phyloP scores from a whole-genome alignment of 2,888 invertebrate genomes.

The Metopia argyrocephala region DNA sequence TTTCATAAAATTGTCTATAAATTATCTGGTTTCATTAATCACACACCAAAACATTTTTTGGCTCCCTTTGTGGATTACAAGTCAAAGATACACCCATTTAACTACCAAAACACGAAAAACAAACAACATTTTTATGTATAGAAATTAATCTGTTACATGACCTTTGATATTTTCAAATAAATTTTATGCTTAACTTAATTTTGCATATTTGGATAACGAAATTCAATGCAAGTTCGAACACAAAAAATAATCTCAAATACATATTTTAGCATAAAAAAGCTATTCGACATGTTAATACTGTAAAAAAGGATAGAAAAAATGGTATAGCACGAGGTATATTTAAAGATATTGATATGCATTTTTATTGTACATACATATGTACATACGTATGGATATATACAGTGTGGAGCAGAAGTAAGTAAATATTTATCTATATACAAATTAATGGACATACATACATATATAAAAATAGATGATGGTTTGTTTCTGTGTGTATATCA shows the following conservation, averaged over 20 bases:
- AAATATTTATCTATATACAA: no score
- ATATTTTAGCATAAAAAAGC: background rate
- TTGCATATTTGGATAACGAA: background rate
- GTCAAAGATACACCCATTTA: constrained; percentile 41
- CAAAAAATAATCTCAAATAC: background rate
- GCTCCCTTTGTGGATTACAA: background rate
- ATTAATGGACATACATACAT: no score
- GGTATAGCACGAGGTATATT: no score
- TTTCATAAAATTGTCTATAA: background rate
- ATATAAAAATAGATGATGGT: no score
- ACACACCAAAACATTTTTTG: background rate
- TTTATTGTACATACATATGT: no score
- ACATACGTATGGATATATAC: no score
- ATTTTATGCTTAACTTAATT: constrained; percentile 29
- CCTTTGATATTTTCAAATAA: constrained; percentile 54
- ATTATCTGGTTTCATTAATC: background rate
- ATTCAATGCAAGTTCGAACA: background rate
- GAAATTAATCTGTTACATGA: constrained; percentile 36
- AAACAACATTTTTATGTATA: background rate
- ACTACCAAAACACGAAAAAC: constrained; percentile 10
- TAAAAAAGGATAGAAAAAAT: no score
- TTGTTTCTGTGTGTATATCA: no score
- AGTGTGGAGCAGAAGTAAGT: no score
- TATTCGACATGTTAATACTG: background rate
- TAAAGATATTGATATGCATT: no score